Conservation (phyloP, 2,888 invertebrate genomes). For the Tinea trinotella region DNA sequence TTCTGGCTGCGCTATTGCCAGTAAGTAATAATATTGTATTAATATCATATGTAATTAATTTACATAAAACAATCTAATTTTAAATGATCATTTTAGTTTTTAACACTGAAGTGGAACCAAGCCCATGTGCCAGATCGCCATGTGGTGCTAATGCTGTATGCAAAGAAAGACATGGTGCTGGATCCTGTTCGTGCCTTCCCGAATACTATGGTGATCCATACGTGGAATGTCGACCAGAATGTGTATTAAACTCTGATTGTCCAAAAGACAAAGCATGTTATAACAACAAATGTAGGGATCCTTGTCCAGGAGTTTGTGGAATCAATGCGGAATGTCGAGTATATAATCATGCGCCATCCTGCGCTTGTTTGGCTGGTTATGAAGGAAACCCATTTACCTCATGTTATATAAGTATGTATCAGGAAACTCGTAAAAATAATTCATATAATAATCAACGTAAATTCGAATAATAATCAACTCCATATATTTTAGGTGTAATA, state of each 20-base stretch:
- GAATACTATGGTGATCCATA: conserved; percentile 92
- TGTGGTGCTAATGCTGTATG: conserved; percentile 91
- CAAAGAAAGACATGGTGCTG: conserved; percentile 83
- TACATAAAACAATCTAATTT: background rate
- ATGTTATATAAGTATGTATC: conserved; percentile 72
- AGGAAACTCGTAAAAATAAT: background rate
- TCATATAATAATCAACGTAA: no score
- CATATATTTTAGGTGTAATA: conserved; percentile 50
- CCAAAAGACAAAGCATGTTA: conserved; percentile 81
- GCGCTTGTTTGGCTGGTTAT: conserved; percentile 80
- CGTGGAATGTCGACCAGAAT: conserved; percentile 88
- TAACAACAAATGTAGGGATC: conserved; percentile 88
- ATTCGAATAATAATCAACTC: no score
- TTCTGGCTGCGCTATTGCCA: conserved; percentile 76
- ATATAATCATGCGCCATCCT: conserved; percentile 85
- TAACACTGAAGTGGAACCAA: conserved; percentile 54
- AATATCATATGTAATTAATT: background rate
- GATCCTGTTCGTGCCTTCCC: conserved; percentile 85
- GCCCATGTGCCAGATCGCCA: conserved; percentile 86
- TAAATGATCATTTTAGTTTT: conserved; percentile 52
- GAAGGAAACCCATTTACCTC: conserved; percentile 85
- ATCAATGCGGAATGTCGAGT: conserved; percentile 88
- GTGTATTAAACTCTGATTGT: conserved; percentile 90
- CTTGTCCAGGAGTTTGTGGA: conserved; percentile 87
- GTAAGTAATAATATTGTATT: conserved; percentile 54